Percentiles rank a stretch among this genome's conserved stretches.
These are phyloP conservation scores for Cephus sareptanus DNA, from an alignment of 2,888 invertebrate genomes.

Conservation along the genomic window DNA sequence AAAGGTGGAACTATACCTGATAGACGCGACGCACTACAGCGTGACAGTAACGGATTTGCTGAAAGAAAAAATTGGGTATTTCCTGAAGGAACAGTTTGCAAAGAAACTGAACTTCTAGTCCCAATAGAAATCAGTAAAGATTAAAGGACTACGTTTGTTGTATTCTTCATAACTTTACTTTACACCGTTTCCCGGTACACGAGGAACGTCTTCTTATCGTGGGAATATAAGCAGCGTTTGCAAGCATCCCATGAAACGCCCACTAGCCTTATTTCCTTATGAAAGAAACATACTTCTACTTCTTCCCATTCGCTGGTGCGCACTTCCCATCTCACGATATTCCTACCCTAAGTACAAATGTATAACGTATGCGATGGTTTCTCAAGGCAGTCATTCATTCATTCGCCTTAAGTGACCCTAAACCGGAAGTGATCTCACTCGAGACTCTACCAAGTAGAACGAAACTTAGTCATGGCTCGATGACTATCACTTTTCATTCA, in stretches of 20 bases:
- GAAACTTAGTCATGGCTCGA: slow-evolving; percentile 9
- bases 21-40: neutral
- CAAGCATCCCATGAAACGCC: neutral
- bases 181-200: neutral
- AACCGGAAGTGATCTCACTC: slow-evolving; percentile 23
- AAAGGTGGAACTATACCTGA: neutral
- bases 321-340: neutral
- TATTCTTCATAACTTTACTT: neutral
- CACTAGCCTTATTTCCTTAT: neutral
- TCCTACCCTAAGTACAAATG: neutral
- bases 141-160: neutral
- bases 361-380: neutral
- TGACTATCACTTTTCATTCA: slow-evolving; percentile 16
- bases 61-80: neutral
- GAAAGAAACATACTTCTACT: neutral
- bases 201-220: neutral
- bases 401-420: slow-evolving; percentile 17
- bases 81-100: neutral
- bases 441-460: slow-evolving; percentile 7
- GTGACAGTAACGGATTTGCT: neutral
- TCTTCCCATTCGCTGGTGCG: neutral
- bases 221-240: neutral
- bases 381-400: slow-evolving; percentile 11
- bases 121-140: neutral
- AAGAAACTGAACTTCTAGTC: neutral